phyloP scores from a whole-genome alignment of 30 jellyfish, hydroid and myxozoan species.

The Euphysa ruthae region DNA sequence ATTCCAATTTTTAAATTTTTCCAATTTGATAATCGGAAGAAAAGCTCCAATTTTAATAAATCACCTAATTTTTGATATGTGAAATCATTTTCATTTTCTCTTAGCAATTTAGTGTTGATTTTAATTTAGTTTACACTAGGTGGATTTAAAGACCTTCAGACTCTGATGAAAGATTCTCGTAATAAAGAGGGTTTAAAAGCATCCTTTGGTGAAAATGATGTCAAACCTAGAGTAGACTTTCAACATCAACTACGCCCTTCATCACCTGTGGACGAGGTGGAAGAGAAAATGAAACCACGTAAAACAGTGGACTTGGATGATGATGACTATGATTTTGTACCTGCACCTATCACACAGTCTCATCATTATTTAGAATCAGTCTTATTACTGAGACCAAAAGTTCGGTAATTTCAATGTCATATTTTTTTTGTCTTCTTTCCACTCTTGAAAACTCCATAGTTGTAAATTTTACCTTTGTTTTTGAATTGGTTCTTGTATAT shows the following conservation, averaged over 20 bases:
- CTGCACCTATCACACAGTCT: constrained; percentile 59
- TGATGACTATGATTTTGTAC: constrained; percentile 41
- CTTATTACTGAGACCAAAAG: constrained; percentile 80
- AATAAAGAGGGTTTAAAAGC: constrained; percentile 65
- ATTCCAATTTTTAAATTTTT: no score
- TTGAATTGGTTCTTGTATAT: no score
- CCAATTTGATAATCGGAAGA: no score
- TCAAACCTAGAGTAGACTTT: constrained; percentile 38
- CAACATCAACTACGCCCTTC: constrained; percentile 80
- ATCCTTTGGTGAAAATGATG: constrained; percentile 71
- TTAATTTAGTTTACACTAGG: constrained; percentile 82
- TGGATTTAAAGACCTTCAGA: constrained; percentile 66
- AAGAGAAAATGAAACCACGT: constrained; percentile 32
- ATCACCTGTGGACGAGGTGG: constrained; percentile 64
- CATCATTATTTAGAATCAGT: constrained; percentile 46
- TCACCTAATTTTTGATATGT: no score
- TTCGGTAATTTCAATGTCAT: constrained; percentile 44
- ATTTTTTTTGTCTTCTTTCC: not conserved
- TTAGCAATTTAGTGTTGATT: no score
- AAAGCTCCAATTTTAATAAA: not conserved
- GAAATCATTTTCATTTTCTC: no score
- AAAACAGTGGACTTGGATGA: constrained; percentile 37
- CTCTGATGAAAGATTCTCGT: constrained; percentile 54
- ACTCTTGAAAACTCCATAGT: no score
- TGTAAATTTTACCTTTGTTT: no score